phyloP scores from a whole-genome alignment of 2,113 vertebrate genomes.

The Collichthys lucidus region DNA sequence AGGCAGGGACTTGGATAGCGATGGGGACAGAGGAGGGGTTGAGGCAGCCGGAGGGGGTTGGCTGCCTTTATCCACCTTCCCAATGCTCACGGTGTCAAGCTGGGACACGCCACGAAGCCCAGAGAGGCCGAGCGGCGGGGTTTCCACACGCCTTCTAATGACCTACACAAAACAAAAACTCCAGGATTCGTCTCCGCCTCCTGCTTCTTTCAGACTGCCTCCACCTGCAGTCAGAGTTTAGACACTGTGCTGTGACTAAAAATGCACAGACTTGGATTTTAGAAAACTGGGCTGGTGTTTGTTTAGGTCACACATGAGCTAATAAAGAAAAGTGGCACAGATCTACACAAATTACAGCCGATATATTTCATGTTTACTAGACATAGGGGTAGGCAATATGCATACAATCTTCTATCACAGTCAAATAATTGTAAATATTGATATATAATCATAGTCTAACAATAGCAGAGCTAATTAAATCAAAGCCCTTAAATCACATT shows the following conservation, averaged over 20 bases:
- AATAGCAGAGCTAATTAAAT: neutral
- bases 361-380: neutral
- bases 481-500: neutral
- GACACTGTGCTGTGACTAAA: too few species aligned
- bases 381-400: neutral
- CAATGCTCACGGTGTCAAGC: slow-evolving; percentile 37
- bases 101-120: slow-evolving; percentile 11
- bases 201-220: neutral
- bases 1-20: neutral
- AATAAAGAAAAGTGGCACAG: neutral
- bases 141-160: neutral
- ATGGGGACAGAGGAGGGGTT: neutral
- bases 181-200: neutral
- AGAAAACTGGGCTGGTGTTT: neutral
- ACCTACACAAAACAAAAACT: slow-evolving; percentile 3
- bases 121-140: neutral
- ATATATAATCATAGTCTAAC: neutral
- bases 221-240: neutral
- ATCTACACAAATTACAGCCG: neutral
- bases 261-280: neutral
- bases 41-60: slow-evolving; percentile 1
- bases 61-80: neutral
- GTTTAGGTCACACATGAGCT: neutral
- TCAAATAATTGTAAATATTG: neutral
- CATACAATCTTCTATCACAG: neutral